Evolutionary conservation across 2,888 invertebrate species (phyloP).

Genomic region (Melanargia galathea): DNA sequence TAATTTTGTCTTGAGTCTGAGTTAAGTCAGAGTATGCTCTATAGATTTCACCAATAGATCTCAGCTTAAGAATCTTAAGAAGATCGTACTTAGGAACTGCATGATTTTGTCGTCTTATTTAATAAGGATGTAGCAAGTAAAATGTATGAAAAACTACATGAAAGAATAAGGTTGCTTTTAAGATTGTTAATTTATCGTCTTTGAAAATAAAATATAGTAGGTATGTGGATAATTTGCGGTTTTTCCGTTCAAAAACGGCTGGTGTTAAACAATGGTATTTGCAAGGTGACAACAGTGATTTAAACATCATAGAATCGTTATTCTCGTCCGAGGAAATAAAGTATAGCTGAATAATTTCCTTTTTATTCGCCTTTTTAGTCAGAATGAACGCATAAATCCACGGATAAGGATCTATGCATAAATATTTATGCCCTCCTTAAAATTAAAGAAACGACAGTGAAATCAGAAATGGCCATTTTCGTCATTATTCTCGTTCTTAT

Average conservation of each 20-base stretch:
- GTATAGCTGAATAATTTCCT: slow-evolving; percentile 47
- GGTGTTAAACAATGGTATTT: slow-evolving; percentile 47
- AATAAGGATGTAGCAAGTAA: no score
- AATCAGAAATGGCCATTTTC: slow-evolving; percentile 36
- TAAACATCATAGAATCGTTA: slow-evolving; percentile 53
- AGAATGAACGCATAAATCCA: slow-evolving; percentile 50
- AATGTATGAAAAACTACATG: no score
- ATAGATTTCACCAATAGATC: no score
- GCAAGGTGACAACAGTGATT: slow-evolving; percentile 50
- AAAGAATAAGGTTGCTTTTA: no score
- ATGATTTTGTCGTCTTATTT: no score
- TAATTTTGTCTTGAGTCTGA: no score
- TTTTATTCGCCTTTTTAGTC: slow-evolving; percentile 44
- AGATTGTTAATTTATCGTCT: no score
- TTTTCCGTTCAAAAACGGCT: slow-evolving; percentile 21
- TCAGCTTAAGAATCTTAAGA: no score
- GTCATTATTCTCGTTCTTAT: slow-evolving; percentile 29
- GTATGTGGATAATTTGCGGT: background rate
- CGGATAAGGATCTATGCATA: slow-evolving; percentile 50
- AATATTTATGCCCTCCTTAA: slow-evolving; percentile 50
- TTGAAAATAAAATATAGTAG: background rate
- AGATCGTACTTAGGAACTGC: no score
- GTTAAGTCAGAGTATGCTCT: no score
- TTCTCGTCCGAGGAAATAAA: slow-evolving; percentile 51
- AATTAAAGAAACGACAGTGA: slow-evolving; percentile 40